Evolutionary conservation across 1,140 invertebrate genomes (phyloP).

Genomic region (Wasmannia auropunctata): DNA sequence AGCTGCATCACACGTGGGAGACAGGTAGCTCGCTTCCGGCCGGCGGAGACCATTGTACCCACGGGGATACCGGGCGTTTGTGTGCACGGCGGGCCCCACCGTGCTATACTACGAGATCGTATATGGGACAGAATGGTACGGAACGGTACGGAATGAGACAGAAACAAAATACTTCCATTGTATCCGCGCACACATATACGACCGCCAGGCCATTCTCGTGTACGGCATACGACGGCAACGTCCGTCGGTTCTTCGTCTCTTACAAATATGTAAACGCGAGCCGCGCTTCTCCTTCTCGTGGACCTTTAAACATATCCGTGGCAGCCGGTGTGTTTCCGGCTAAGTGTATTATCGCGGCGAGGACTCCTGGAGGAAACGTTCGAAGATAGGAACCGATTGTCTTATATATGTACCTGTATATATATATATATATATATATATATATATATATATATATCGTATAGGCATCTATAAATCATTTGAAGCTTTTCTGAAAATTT

Average conservation of each 20-base stretch:
- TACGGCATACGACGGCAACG: background rate
- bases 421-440: too few species aligned
- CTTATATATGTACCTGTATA: background rate
- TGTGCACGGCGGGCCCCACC: slow-evolving; percentile 18
- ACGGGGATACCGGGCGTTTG: slow-evolving; percentile 19
- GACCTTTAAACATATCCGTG: slow-evolving; percentile 20
- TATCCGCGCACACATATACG: background rate
- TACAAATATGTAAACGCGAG: slow-evolving; percentile 50
- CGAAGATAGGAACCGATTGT: background rate
- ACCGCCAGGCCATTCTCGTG: background rate
- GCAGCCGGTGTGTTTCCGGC: slow-evolving; percentile 20
- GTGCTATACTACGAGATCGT: slow-evolving; percentile 53
- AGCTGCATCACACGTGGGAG: slow-evolving; percentile 78
- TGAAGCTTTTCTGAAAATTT: too few species aligned
- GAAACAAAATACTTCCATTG: slow-evolving; percentile 43
- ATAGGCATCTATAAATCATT: too few species aligned
- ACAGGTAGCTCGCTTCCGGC: slow-evolving; percentile 84
- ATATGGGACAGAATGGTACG: slow-evolving; percentile 38
- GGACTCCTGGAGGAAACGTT: background rate
- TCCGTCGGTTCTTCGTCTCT: background rate
- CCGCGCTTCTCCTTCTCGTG: background rate
- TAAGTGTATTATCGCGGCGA: slow-evolving; percentile 2
- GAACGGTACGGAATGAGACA: slow-evolving; percentile 24
- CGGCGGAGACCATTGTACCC: slow-evolving; percentile 71
- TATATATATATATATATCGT: too few species aligned